These are phyloP conservation scores for Dreissena rostriformis DNA, from an alignment of 1,140 invertebrate species.

Conservation along the genomic window DNA sequence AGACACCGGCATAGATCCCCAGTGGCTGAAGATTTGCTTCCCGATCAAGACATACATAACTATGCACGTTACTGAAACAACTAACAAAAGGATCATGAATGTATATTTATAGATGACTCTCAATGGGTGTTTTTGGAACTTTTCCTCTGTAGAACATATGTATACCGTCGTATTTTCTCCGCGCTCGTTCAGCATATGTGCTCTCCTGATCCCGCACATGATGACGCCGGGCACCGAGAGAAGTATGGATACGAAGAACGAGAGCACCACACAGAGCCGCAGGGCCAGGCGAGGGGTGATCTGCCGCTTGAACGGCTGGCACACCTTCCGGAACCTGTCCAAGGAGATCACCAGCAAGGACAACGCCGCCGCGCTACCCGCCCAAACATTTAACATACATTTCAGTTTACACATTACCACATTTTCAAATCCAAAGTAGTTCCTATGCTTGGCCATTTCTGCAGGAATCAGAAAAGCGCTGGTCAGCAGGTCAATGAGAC, in stretches of 20 bases:
- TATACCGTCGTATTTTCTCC: conserved; percentile 20
- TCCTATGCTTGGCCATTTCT: conserved; percentile 33
- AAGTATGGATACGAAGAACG: conserved; percentile 38
- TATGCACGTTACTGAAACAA: conserved; percentile 28
- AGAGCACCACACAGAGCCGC: conserved; percentile 35
- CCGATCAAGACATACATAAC: conserved; percentile 53
- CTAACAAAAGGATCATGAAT: conserved; percentile 27
- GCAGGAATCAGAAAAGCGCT: conserved; percentile 43
- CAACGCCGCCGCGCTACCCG: conserved; percentile 25
- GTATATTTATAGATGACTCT: conserved; percentile 29
- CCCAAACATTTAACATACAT: conserved; percentile 43
- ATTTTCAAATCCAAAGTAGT: conserved; percentile 47
- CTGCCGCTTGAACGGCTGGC: conserved; percentile 38
- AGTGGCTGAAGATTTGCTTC: conserved; percentile 28
- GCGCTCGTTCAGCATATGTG: conserved; percentile 28
- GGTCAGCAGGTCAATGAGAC: conserved; percentile 38
- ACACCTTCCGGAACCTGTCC: conserved; percentile 49
- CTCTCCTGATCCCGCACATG: conserved; percentile 37
- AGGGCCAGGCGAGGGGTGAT: conserved; percentile 29
- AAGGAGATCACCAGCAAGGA: conserved; percentile 36
- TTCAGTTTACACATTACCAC: conserved; percentile 38
- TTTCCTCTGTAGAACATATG: conserved; percentile 42
- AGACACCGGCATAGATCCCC: conserved; percentile 26
- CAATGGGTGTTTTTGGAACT: conserved; percentile 16
- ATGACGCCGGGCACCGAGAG: conserved; percentile 31